These are phyloP conservation scores for Labia minor DNA, from an alignment of 2,888 invertebrate genomes.

Conservation along the genomic window DNA sequence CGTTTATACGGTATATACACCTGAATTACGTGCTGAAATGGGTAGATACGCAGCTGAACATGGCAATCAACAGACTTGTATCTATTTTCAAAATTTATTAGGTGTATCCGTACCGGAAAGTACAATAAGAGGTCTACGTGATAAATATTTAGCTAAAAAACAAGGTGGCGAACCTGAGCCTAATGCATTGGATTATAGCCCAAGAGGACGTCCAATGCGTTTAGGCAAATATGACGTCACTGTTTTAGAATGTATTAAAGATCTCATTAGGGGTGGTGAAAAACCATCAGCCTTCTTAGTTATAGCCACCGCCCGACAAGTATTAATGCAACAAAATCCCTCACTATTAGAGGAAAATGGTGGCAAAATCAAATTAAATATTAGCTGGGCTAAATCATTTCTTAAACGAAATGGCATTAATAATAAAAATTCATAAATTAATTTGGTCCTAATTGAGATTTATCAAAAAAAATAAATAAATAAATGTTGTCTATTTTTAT, in stretches of 20 bases:
- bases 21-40: constrained; percentile 29
- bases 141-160: constrained; percentile 29
- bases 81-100: constrained; percentile 28
- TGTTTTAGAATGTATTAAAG: constrained; percentile 30
- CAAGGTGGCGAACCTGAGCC: constrained; percentile 25
- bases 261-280: constrained; percentile 30
- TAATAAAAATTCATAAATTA: no score
- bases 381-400: constrained; percentile 36
- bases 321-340: constrained; percentile 34
- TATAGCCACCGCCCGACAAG: constrained; percentile 34
- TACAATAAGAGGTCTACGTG: constrained; percentile 30
- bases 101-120: constrained; percentile 30
- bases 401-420: constrained; percentile 30
- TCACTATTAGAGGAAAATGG: constrained; percentile 35
- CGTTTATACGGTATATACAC: constrained; percentile 30
- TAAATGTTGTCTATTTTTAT: no score
- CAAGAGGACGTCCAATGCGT: constrained; percentile 30
- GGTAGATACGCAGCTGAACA: constrained; percentile 30
- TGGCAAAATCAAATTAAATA: constrained; percentile 35
- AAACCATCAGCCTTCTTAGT: constrained; percentile 32
- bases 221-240: constrained; percentile 31
- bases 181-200: constrained; percentile 29
- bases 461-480: no score
- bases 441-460: no score
- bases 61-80: constrained; percentile 29